Percentiles rank a stretch among this genome's conserved stretches.
Evolutionary conservation across 2,113 vertebrate species (phyloP).

Genomic region (Apus apus): DNA sequence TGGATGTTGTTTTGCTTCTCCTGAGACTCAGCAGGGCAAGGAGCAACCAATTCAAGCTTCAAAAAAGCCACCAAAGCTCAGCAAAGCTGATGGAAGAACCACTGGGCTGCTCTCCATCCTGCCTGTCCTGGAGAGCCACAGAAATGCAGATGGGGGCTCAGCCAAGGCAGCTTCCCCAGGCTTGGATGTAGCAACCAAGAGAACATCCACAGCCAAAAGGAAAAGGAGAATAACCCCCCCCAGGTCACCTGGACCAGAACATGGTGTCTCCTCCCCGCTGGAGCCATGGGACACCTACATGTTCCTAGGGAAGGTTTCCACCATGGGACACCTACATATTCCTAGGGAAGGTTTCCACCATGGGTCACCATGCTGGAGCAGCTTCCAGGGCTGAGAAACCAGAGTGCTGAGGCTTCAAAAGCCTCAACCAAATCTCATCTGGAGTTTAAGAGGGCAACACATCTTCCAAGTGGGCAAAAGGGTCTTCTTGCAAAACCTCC

Average conservation of each 20-base stretch:
- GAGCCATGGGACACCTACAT: neutral
- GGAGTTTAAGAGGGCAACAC: neutral
- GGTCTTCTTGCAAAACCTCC: neutral
- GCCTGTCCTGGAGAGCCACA: neutral
- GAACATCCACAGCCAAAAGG: neutral
- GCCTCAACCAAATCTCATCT: neutral
- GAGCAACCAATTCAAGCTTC: neutral
- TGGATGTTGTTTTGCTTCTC: conserved; percentile 15
- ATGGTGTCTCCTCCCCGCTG: accelerated
- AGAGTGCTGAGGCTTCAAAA: neutral
- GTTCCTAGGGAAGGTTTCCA: neutral
- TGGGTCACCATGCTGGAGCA: accelerated
- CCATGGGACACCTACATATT: neutral
- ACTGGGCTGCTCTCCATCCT: neutral
- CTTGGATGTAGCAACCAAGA: neutral
- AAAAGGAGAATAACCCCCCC: neutral
- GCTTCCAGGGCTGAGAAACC: neutral
- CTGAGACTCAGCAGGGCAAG: neutral
- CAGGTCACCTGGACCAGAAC: neutral
- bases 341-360: neutral
- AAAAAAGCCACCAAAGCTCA: conserved; percentile 1
- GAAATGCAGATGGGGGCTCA: neutral
- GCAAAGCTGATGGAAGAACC: conserved; percentile 5
- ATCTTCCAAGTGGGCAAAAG: neutral
- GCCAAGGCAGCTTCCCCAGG: neutral